phyloP scores from a whole-genome alignment of 2,888 invertebrate genomes.

The Cynaeus angustus region DNA sequence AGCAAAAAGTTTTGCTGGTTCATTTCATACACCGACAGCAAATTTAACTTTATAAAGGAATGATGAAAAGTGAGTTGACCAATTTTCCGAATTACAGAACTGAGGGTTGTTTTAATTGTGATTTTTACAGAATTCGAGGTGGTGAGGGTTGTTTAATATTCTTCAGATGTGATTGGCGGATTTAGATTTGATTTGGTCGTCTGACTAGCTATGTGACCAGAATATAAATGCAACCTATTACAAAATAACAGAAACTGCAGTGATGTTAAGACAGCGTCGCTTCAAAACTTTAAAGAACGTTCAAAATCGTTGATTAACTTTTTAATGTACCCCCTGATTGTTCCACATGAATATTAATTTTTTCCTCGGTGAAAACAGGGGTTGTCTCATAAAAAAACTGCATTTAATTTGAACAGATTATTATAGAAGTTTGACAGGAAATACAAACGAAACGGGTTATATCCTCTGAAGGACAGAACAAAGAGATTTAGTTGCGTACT shows the following conservation, averaged over 20 bases:
- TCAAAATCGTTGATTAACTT: slow-evolving; percentile 23
- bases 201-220: slow-evolving; percentile 65
- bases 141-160: slow-evolving; percentile 62
- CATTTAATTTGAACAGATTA: slow-evolving; percentile 6
- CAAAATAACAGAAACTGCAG: slow-evolving; percentile 16
- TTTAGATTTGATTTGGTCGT: slow-evolving; percentile 69
- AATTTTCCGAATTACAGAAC: slow-evolving; percentile 18
- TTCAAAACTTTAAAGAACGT: slow-evolving; percentile 21
- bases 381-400: slow-evolving; percentile 10
- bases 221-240: slow-evolving; percentile 62
- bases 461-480: background rate
- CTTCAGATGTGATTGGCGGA: slow-evolving; percentile 63
- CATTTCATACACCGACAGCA: slow-evolving; percentile 3
- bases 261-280: slow-evolving; percentile 1
- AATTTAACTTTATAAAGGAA: too few species aligned
- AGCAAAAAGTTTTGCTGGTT: slow-evolving; percentile 20
- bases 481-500: slow-evolving; percentile 15
- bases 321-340: slow-evolving; percentile 6
- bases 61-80: slow-evolving; percentile 11
- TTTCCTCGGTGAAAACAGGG: background rate
- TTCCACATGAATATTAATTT: slow-evolving; percentile 26
- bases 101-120: slow-evolving; percentile 32
- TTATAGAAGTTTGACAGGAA: slow-evolving; percentile 23
- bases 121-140: slow-evolving; percentile 42
- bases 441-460: slow-evolving; percentile 1